Evolutionary conservation across 2,113 vertebrate species (phyloP), one percentile per base, ranked within the genome.

Genomic region (Pimephales promelas): DNA sequence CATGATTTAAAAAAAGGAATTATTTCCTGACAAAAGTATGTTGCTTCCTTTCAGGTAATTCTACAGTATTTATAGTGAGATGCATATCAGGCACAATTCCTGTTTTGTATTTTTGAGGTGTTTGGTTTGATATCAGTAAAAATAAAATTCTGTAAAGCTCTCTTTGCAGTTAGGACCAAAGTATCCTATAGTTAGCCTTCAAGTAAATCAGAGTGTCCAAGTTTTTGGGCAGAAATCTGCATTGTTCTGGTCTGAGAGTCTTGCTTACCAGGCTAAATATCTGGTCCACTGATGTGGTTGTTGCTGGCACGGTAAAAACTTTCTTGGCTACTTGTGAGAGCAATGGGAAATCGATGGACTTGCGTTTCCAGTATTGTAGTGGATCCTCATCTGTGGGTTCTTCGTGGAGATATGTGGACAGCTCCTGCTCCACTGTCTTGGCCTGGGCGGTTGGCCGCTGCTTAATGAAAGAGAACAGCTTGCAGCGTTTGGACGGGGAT

Each of bases 401-500:
- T 87, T 95, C 94, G 0, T 92, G 91, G 16, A 95, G 90, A 88
- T 95, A 95, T 9, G 92, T 86, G 0, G 89, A 87, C 89, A 95
- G n/a, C 28, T 95, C 94, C 88, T 95, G 94, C 61, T 95, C 94
- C 6, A 95, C 86, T 85, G 93, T 95, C 88, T 95, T 95, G 78
- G 94, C 93, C 87, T 95, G 94, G 0, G 90, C 89, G 0, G 89
- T 87, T 9, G 94, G 94, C 88, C 94, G 93, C 87, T 95, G 93
- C 88, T 94, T 95, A 82, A 95, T 95, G 87, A 95, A 95, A 61
- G 94, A 95, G 90, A 95, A 95, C 6, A 95, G 88, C 88, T 94
- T 95, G 86, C 93, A 94, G 24, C 93, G 93, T 82, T 94, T 93
- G 31, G 92, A 91, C 0, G 93, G 90, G 0, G 93, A 90, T 7